Evolutionary conservation across 2,797 vertebrate species (phyloP).

Genomic region (Tympanoctomys barrerae): DNA sequence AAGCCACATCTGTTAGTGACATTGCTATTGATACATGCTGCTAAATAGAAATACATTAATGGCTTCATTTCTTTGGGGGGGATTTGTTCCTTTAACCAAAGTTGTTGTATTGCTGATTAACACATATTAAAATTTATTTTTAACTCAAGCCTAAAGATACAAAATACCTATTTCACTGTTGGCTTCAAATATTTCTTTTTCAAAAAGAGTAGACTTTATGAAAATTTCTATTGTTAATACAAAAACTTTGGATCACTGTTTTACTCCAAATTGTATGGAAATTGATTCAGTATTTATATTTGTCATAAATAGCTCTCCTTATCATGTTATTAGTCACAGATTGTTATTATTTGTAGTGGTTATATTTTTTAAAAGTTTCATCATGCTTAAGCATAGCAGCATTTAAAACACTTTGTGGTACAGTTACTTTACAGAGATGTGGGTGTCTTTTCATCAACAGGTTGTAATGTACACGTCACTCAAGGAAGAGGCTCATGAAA

Average conservation of each 20-base stretch:
- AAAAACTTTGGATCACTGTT: background rate
- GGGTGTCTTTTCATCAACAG: background rate
- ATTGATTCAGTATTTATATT: slow-evolving; percentile 24
- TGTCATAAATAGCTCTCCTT: background rate
- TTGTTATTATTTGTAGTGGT: background rate
- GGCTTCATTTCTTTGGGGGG: background rate
- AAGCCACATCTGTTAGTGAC: background rate
- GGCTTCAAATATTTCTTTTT: background rate
- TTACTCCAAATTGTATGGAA: background rate
- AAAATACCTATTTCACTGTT: background rate
- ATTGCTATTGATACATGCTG: background rate
- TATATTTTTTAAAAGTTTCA: background rate
- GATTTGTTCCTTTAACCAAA: background rate
- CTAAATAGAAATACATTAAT: background rate
- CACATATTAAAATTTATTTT: background rate
- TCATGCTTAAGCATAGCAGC: background rate
- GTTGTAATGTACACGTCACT: background rate
- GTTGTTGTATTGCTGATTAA: background rate
- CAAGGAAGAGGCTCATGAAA: background rate
- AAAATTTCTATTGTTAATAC: background rate
- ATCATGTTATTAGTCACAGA: background rate
- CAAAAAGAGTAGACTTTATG: background rate
- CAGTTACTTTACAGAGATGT: background rate
- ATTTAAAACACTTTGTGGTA: background rate
- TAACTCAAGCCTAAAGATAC: background rate